phyloP scores from a whole-genome alignment of 2,797 vertebrate genomes.

The Tangara arthus region DNA sequence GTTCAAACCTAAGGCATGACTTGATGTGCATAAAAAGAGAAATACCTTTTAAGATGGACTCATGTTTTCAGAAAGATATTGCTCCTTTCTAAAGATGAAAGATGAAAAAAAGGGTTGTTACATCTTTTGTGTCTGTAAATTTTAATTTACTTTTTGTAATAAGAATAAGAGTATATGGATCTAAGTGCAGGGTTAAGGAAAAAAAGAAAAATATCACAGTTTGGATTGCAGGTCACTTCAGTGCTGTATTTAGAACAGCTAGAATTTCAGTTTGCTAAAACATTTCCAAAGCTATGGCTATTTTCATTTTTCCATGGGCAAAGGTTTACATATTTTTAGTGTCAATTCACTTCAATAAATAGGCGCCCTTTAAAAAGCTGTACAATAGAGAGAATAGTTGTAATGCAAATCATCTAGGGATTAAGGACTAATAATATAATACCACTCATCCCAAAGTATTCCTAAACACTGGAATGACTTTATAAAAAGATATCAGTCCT shows the following conservation, averaged over 20 bases:
- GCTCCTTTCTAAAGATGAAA: background rate
- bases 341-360: constrained; percentile 49
- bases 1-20: background rate
- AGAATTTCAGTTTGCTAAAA: constrained; percentile 46
- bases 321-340: constrained; percentile 41
- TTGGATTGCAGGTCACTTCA: background rate
- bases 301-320: background rate
- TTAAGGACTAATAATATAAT: constrained; percentile 50
- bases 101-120: background rate
- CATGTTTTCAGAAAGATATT: background rate
- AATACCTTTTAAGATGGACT: background rate
- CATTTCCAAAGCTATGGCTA: constrained; percentile 33
- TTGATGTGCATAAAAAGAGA: background rate
- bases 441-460: constrained; percentile 39
- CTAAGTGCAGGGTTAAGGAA: background rate
- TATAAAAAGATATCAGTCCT: constrained; percentile 44
- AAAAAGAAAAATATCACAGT: background rate
- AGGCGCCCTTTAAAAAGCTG: background rate
- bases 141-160: background rate
- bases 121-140: background rate
- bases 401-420: constrained; percentile 21
- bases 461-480: constrained; percentile 22
- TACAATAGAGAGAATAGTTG: background rate
- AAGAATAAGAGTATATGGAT: background rate
- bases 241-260: constrained; percentile 31